A percentile compares a stretch with the other conserved stretches of the same genome.
phyloP scores from a whole-genome alignment of 2,113 vertebrate species.

The Archocentrus centrarchus region DNA sequence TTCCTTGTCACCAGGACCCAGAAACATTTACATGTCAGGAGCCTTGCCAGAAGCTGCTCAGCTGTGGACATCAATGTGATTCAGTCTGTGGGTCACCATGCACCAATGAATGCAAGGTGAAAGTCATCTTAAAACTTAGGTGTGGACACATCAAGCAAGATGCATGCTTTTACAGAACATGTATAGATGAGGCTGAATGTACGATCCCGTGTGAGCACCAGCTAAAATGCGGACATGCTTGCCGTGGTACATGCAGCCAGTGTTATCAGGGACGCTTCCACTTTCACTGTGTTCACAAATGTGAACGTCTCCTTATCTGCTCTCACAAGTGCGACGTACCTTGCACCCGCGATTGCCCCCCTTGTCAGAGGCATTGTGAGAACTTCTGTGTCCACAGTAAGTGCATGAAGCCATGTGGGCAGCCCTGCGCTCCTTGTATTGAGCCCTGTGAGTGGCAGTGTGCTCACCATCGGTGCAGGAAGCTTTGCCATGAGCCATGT shows the following conservation, averaged over 20 bases:
- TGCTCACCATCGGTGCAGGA: slow-evolving; percentile 86
- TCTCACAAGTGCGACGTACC: slow-evolving; percentile 88
- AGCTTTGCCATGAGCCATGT: slow-evolving; percentile 91
- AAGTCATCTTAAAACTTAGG: slow-evolving; percentile 74
- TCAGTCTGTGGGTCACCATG: slow-evolving; percentile 83
- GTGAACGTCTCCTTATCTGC: slow-evolving; percentile 86
- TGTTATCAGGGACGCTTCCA: slow-evolving; percentile 90
- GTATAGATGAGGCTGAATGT: slow-evolving; percentile 60
- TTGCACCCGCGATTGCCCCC: slow-evolving; percentile 86
- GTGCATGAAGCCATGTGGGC: slow-evolving; percentile 87
- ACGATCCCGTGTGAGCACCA: slow-evolving; percentile 67
- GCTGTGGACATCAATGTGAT: slow-evolving; percentile 86
- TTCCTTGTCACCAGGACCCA: slow-evolving; percentile 85
- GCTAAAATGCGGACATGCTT: slow-evolving; percentile 88
- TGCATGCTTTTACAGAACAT: slow-evolving; percentile 73
- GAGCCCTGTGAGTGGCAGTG: slow-evolving; percentile 91
- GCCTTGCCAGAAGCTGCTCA: slow-evolving; percentile 82
- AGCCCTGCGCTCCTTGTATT: slow-evolving; percentile 84
- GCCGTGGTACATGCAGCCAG: slow-evolving; percentile 84
- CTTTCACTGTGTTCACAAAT: slow-evolving; percentile 76
- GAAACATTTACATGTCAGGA: slow-evolving; percentile 79
- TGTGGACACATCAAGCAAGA: slow-evolving; percentile 86
- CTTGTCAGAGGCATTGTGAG: slow-evolving; percentile 84
- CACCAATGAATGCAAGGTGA: slow-evolving; percentile 70
- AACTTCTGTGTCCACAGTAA: slow-evolving; percentile 90